Evolutionary conservation across 2,797 vertebrate genomes (phyloP).

Genomic region (Dallia pectoralis): DNA sequence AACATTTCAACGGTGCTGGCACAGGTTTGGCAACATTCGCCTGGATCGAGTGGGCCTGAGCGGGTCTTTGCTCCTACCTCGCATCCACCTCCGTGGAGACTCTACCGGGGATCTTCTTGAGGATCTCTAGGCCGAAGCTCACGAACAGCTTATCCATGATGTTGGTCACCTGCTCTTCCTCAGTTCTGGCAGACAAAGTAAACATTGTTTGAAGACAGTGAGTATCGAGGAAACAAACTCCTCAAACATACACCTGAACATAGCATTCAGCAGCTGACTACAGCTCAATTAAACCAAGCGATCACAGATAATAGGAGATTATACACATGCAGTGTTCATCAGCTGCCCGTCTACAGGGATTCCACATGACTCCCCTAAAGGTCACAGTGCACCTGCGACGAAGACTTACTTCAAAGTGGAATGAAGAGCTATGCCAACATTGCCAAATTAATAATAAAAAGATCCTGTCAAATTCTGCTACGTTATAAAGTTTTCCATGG

Average conservation of each 20-base stretch:
- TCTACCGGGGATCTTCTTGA: conserved; percentile 94
- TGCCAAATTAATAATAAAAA: not conserved
- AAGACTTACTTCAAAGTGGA: not conserved
- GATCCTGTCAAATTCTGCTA: not conserved
- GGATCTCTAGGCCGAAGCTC: conserved; percentile 89
- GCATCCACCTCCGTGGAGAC: conserved; percentile 98
- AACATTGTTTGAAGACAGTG: not conserved
- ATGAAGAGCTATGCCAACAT: not conserved
- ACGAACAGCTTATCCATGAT: conserved; percentile 96
- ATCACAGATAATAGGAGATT: not conserved
- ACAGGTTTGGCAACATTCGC: too few species aligned
- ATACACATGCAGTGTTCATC: not conserved
- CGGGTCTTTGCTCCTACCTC: conserved; percentile 69
- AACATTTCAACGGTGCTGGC: too few species aligned
- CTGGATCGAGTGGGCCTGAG: not conserved
- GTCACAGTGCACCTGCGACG: not conserved
- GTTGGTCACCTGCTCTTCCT: conserved; percentile 86
- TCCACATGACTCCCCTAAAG: not conserved
- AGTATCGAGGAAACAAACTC: too few species aligned
- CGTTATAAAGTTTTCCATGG: not conserved
- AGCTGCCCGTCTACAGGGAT: not conserved
- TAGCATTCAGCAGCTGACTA: not conserved
- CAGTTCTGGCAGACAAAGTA: conserved; percentile 67
- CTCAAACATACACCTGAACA: not conserved
- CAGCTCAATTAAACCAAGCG: not conserved